Evolutionary conservation across 2,888 invertebrate species (phyloP), one percentile per base, ranked within the genome.

Genomic region (Mythimna pallens): DNA sequence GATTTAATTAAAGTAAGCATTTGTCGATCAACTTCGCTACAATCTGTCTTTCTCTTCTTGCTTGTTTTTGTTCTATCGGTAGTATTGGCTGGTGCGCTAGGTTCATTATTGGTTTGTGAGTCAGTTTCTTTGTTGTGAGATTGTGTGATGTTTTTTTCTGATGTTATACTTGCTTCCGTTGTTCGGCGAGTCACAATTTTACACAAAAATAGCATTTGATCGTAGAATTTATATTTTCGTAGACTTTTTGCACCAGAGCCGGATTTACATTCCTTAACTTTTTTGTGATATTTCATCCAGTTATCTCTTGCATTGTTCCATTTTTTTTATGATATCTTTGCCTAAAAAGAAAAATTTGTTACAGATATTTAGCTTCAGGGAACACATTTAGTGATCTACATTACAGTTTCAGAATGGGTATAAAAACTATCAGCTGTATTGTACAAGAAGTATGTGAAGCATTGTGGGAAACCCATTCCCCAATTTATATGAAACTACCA

Each of bases 261-360:
- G 76, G 86, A 85, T 78, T 85, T 84, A 82, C 77, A 84, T 79
- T 83, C 80, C 52, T 81, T 80, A 77, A 85, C 69, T 80, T 85
- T 83, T 85, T 86, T 85, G 82, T 84, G 65, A 81, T 80, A 86
- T 86, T 84, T 85, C 82, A 84, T 86, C 86, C 86, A 85, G 80
- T 75, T 81, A 83, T 83, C 82, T 85, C 81, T 83, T 70, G 76
- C 75, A 81, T 84, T 85, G 70, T 76, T 84, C 82, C 83, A 72
- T n/a, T 62, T 75, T 78, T 68, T 72, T 78, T 30, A 74, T 74
- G 54, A 76, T 77, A 76, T 67, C 50, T 63, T 73, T 22, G 22
- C 65, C n/a, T n/a, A n/a, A n/a, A n/a, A n/a, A n/a, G n/a, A n/a
- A n/a, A n/a, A n/a, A n/a, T n/a, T n/a, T n/a, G n/a, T n/a, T n/a